Evolutionary conservation across 2,113 vertebrate species (phyloP).

Genomic region (Crotalus viridis): DNA sequence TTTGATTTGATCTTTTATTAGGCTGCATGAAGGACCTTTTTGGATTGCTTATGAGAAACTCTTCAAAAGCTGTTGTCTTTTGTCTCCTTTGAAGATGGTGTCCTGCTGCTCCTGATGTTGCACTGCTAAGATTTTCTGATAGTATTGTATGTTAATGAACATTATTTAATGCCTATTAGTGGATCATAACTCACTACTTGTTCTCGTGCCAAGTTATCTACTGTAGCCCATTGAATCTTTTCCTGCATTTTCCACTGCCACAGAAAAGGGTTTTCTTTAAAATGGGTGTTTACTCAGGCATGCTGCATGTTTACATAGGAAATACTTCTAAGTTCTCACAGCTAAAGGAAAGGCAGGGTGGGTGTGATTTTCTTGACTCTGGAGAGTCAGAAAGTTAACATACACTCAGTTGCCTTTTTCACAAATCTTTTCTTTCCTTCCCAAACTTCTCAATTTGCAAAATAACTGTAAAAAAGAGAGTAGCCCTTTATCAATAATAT

Average conservation of each 20-base stretch:
- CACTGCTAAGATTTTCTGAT: constrained; percentile 52
- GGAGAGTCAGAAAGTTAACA: constrained; percentile 17
- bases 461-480: constrained; percentile 10
- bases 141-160: constrained; percentile 49
- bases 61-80: constrained; percentile 45
- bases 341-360: background rate
- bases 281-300: constrained; percentile 50
- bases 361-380: constrained; percentile 16
- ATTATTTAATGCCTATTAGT: constrained; percentile 45
- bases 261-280: constrained; percentile 42
- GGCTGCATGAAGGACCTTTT: constrained; percentile 66
- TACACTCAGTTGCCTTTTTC: background rate
- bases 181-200: constrained; percentile 51
- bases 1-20: constrained; percentile 42
- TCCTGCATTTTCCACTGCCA: constrained; percentile 23
- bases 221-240: constrained; percentile 45
- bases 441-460: constrained; percentile 6
- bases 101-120: constrained; percentile 40
- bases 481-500: background rate
- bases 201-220: constrained; percentile 66
- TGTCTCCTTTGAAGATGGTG: constrained; percentile 28
- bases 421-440: constrained; percentile 11
- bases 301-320: constrained; percentile 62
- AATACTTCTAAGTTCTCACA: constrained; percentile 12
- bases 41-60: constrained; percentile 47